These are phyloP conservation scores for Ornithoptera priamus DNA, from an alignment of 2,888 invertebrate genomes.

Conservation along the genomic window DNA sequence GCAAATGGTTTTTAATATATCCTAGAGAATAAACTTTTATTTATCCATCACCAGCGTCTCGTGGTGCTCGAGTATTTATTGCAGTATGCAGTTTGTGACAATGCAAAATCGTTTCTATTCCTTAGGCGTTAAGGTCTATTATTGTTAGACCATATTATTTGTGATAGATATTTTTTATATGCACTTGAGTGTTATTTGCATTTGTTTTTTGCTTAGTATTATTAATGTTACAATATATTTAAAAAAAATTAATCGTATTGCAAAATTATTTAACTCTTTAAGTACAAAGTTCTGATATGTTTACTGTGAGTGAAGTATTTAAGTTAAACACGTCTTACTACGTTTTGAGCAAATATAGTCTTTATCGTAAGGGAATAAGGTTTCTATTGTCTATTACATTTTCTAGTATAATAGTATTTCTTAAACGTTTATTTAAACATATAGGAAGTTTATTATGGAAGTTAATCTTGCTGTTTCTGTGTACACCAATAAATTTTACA, in stretches of 20 bases:
- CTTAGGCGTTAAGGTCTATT: not conserved
- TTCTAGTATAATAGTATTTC: no score
- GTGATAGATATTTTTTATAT: not conserved
- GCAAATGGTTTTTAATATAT: conserved; percentile 14
- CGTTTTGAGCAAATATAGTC: no score
- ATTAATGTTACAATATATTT: conserved; percentile 1
- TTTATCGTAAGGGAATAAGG: no score
- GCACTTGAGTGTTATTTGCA: conserved; percentile 5
- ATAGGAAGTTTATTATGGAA: no score
- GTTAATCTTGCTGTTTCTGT: no score
- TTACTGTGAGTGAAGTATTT: not conserved
- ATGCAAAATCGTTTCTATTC: not conserved
- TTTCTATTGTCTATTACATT: no score
- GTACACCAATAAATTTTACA: not conserved
- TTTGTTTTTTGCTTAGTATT: not conserved
- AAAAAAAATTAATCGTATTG: not conserved
- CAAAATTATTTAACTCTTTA: not conserved
- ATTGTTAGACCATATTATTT: not conserved
- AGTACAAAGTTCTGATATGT: not conserved
- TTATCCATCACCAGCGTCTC: conserved; percentile 10
- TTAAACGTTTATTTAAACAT: no score
- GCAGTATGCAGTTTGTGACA: not conserved
- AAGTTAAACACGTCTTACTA: no score
- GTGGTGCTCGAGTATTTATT: not conserved
- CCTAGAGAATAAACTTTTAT: conserved; percentile 7